Evolutionary conservation across 1,140 invertebrate species (phyloP).

Genomic region (Drosophila ironensis): DNA sequence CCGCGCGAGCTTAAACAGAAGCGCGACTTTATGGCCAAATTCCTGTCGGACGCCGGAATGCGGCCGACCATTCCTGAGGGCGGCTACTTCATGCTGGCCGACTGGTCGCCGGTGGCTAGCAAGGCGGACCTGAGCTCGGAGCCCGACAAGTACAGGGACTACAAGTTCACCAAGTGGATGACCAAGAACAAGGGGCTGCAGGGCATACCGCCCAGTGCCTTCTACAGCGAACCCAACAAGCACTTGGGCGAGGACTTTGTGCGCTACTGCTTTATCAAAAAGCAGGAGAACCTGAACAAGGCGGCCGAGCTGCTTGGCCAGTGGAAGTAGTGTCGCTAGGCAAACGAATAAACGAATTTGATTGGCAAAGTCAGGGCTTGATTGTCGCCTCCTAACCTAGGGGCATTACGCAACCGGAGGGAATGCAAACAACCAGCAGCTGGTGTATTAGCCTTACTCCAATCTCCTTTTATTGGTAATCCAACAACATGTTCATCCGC

Average conservation of each 20-base stretch:
- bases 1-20: slow-evolving; percentile 91
- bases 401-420: slow-evolving; percentile 50
- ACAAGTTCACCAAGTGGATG: slow-evolving; percentile 97
- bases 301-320: slow-evolving; percentile 86
- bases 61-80: slow-evolving; percentile 96
- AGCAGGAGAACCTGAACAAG: slow-evolving; percentile 89
- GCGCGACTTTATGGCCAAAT: slow-evolving; percentile 91
- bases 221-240: slow-evolving; percentile 93
- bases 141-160: slow-evolving; percentile 90
- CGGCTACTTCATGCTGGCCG: slow-evolving; percentile 98
- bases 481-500: slow-evolving; percentile 74
- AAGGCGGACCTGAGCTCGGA: slow-evolving; percentile 87
- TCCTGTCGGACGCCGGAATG: slow-evolving; percentile 92
- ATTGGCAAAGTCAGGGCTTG: neutral
- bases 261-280: slow-evolving; percentile 96
- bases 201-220: slow-evolving; percentile 96
- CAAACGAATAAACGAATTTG: slow-evolving; percentile 62
- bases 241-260: slow-evolving; percentile 93
- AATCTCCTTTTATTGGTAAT: slow-evolving; percentile 75
- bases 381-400: slow-evolving; percentile 41
- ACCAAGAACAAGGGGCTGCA: slow-evolving; percentile 95
- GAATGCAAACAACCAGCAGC: slow-evolving; percentile 17
- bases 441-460: slow-evolving; percentile 69
- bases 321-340: slow-evolving; percentile 83
- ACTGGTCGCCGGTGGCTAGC: slow-evolving; percentile 90